Evolutionary conservation across 2,888 invertebrate genomes (phyloP), one percentile per base, ranked within the genome.

Genomic region (Lingula anatina): DNA sequence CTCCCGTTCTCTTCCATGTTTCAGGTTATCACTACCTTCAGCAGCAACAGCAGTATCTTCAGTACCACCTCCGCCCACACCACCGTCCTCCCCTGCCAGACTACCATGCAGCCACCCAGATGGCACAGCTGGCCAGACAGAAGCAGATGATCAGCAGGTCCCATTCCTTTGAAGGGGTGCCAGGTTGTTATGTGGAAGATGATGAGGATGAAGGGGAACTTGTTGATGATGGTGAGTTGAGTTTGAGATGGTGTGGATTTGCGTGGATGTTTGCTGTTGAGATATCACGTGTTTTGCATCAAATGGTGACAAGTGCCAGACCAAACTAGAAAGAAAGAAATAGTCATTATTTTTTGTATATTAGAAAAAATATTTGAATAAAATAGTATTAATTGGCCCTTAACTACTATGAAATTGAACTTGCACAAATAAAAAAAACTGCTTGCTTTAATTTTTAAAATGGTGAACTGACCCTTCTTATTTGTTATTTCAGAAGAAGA

Each of bases 81-180:
- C 83, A 87, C 72, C 87, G 87, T 68, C 88, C 87, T 49, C 89
- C 89, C 37, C 60, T 70, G 39, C 72, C 72, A 41, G 86, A 88
- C 46, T 90, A 90, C 81, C 87, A 86, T 70, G 84, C 89, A 60
- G 90, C 90, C 45, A 88, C 90, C 47, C 89, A 90, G 74, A 87
- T 90, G 83, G 88, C 89, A 23, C 65, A 67, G 46, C 50, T 65
- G 28, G 64, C 66, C 23, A 84, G 89, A 54, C 71, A 66, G 57
- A 63, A 70, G 46, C 69, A 66, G 47, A 84, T 88, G 62, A 82
- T 89, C 59, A 88, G 88, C 62, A 83, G 89, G 64, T 89, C 89
- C 44, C 89, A 89, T 80, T 89, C 88, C 59, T 88, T 89, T 78
- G 90, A 90, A 78, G 89, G 89, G 63, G 88, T 89, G 36, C 43